Conservation (phyloP, 2,888 invertebrate species). For the Andrena flavipes region DNA sequence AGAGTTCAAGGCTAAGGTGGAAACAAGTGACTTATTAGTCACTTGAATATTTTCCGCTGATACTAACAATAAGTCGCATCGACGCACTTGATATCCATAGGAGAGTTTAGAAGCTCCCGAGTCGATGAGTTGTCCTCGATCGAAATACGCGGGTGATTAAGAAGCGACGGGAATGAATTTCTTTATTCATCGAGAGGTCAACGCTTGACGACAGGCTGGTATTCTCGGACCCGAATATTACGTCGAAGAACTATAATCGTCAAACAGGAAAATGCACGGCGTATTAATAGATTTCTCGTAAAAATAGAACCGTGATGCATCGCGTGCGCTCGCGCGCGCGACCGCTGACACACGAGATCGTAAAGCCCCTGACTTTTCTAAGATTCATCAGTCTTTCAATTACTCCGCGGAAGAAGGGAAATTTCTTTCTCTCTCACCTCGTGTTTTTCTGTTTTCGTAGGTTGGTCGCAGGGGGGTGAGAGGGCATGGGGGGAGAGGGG, state of each 20-base stretch:
- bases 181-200: conserved; percentile 32
- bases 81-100: background rate
- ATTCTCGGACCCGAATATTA: conserved; percentile 48
- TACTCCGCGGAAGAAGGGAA: conserved; percentile 3
- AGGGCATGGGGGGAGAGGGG: background rate
- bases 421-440: background rate
- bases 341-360: conserved; percentile 27
- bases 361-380: conserved; percentile 34
- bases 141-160: conserved; percentile 16
- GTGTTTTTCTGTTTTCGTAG: background rate
- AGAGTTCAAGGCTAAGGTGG: no score
- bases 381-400: conserved; percentile 29
- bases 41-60: no score
- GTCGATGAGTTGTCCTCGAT: conserved; percentile 5
- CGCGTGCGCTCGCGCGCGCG: background rate
- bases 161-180: background rate
- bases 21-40: no score
- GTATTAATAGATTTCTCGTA: conserved; percentile 45
- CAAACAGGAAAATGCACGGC: conserved; percentile 53
- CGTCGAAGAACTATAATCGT: conserved; percentile 43
- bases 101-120: background rate
- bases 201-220: conserved; percentile 34
- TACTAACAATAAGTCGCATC: background rate
- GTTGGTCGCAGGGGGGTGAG: background rate
- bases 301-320: conserved; percentile 51